Percentiles rank a stretch among this genome's conserved stretches.
phyloP scores from a whole-genome alignment of 2,113 vertebrate genomes.

The Chloroceryle aenea region DNA sequence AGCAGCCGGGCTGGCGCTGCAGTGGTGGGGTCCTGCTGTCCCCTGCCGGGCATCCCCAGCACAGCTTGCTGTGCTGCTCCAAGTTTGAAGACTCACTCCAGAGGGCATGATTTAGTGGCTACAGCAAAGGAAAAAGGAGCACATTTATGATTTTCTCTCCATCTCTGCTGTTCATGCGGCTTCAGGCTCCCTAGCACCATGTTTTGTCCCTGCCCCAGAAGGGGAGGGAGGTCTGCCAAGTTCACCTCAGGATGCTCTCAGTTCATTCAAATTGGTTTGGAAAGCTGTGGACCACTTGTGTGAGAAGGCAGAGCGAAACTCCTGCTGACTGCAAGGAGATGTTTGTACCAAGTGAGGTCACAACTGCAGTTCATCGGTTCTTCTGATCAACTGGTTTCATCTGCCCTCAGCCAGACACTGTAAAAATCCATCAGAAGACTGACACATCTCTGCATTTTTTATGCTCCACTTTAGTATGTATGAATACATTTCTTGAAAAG shows the following conservation, averaged over 20 bases:
- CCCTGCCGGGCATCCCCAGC: conserved; percentile 29
- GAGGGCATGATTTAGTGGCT: neutral
- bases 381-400: neutral
- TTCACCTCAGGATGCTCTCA: neutral
- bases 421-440: neutral
- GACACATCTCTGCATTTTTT: too few relatives aligned
- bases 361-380: neutral
- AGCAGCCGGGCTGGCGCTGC: neutral
- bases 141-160: neutral
- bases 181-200: neutral
- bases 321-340: neutral
- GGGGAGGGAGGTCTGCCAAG: neutral
- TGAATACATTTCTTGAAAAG: too few relatives aligned
- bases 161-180: neutral
- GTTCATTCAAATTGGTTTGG: neutral
- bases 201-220: neutral
- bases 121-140: neutral
- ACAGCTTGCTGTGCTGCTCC: neutral
- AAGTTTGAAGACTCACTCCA: accelerated
- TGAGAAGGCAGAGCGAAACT: neutral
- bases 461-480: too few relatives aligned
- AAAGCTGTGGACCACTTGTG: neutral
- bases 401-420: neutral
- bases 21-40: neutral
- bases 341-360: neutral